Percentiles rank a stretch among this genome's conserved stretches.
phyloP scores from a whole-genome alignment of 2,888 invertebrate genomes.

The Linyphia triangularis region DNA sequence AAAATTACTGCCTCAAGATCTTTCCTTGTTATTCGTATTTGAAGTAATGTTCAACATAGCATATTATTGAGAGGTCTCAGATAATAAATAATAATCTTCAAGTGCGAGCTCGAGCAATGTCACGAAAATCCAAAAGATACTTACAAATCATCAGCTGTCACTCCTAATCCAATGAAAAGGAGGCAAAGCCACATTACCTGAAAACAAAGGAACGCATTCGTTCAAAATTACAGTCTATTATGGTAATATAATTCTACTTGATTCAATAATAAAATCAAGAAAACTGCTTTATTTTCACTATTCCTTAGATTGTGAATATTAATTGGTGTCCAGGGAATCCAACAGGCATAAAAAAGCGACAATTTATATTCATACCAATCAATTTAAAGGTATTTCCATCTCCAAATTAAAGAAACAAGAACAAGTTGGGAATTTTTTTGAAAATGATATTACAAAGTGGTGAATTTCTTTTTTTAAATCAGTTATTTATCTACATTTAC shows the following conservation, averaged over 20 bases:
- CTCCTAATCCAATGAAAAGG: slow-evolving; percentile 82
- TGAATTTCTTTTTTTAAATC: too few species aligned
- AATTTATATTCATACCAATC: too few species aligned
- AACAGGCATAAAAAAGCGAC: too few species aligned
- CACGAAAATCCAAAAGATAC: slow-evolving; percentile 76
- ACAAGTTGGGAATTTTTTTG: too few species aligned
- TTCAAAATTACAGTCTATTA: slow-evolving; percentile 1
- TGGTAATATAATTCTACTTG: background rate
- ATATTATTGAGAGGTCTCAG: background rate
- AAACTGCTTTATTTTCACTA: background rate
- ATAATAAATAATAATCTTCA: background rate
- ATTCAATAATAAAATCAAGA: background rate
- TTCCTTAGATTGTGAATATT: background rate
- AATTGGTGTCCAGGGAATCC: too few species aligned
- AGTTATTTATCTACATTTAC: too few species aligned
- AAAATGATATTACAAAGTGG: too few species aligned
- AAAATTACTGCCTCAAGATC: too few species aligned
- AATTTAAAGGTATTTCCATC: too few species aligned
- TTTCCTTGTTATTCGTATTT: too few species aligned
- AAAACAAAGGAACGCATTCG: slow-evolving; percentile 76
- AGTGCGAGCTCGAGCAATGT: background rate
- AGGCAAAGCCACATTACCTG: slow-evolving; percentile 82
- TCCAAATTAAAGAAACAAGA: too few species aligned
- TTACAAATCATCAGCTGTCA: slow-evolving; percentile 84
- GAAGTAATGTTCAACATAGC: too few species aligned